Evolutionary conservation across 2,888 invertebrate genomes (phyloP).

Genomic region (Philereme transversata): DNA sequence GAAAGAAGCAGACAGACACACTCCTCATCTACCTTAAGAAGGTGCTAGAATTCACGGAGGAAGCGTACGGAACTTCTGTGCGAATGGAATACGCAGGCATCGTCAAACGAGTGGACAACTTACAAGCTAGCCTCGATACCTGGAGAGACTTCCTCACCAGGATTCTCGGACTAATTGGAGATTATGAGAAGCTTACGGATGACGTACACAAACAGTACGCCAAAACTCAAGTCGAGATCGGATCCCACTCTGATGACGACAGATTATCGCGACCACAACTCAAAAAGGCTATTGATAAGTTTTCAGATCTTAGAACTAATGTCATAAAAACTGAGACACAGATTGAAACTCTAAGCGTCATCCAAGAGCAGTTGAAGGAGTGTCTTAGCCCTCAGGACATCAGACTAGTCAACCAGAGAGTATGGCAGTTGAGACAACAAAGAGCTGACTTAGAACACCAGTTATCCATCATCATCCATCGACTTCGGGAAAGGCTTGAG

Average conservation of each 20-base stretch:
- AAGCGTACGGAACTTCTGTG: conserved; percentile 90
- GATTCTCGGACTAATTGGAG: conserved; percentile 85
- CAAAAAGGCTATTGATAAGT: conserved; percentile 85
- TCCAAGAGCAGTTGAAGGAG: conserved; percentile 92
- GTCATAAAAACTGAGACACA: conserved; percentile 84
- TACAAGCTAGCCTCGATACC: conserved; percentile 91
- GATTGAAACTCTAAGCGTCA: conserved; percentile 88
- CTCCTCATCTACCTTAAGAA: conserved; percentile 86
- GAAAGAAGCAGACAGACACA: conserved; percentile 86
- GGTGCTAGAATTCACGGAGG: conserved; percentile 89
- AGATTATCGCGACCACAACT: conserved; percentile 85
- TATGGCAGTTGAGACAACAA: conserved; percentile 91
- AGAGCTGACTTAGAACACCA: conserved; percentile 92
- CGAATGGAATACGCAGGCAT: conserved; percentile 92
- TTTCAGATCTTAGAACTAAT: conserved; percentile 85
- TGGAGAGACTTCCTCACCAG: conserved; percentile 90
- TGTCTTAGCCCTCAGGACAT: conserved; percentile 93
- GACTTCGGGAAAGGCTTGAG: conserved; percentile 89
- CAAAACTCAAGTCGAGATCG: conserved; percentile 86
- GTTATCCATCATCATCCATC: conserved; percentile 87
- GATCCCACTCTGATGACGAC: conserved; percentile 80
- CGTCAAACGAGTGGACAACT: conserved; percentile 89
- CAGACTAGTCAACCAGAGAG: conserved; percentile 90
- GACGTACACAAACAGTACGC: conserved; percentile 86
- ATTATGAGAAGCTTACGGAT: conserved; percentile 86